Evolutionary conservation across 2,888 invertebrate species (phyloP), one percentile per base, ranked within the genome.

Genomic region (Branchipolynoe longqiensis): DNA sequence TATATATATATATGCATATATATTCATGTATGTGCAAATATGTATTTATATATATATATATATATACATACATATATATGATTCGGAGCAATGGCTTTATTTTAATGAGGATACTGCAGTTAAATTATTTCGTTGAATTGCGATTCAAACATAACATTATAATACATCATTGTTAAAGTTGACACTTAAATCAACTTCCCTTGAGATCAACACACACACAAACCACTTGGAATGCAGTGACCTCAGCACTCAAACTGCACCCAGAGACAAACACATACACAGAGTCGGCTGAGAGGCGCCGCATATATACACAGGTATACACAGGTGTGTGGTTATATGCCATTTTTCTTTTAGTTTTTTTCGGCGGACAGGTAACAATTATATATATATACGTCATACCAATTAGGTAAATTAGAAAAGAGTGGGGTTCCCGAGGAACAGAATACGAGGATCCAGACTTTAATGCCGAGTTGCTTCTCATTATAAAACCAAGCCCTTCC

Each of bases 361-460:
- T n/a, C n/a, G 36, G n/a, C 38, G 36, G 14, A 69, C 69, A 69
- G 69, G 1, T n/a, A 69, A 69, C 69, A 69, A 36, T 69, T 33
- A 69, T 69, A 69, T 69, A 69, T 33, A 69, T 69, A 69, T 69
- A 69, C 69, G 69, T 69, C 69, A 69, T 69, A 69, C 69, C 69
- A 69, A 69, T 69, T 33, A 69, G 69, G 69, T 69, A 69, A 69
- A 69, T 69, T 69, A 69, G 69, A 69, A 69, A 69, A 69, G 33
- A 69, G 69, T 36, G 38, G 38, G 33, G 33, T 69, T 33, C 69
- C 69, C 69, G 69, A 69, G 69, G 69, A 69, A 38, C 69, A 69
- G 69, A 69, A 69, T 69, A 69, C 69, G n/a, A 8, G 69, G 38
- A n/a, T 22, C 69, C 69, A 69, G 69, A 69, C 69, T 33, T 33